Base-by-base conservation (phyloP, 1,140 invertebrate genomes). In the Polypedilum pembai region DNA sequence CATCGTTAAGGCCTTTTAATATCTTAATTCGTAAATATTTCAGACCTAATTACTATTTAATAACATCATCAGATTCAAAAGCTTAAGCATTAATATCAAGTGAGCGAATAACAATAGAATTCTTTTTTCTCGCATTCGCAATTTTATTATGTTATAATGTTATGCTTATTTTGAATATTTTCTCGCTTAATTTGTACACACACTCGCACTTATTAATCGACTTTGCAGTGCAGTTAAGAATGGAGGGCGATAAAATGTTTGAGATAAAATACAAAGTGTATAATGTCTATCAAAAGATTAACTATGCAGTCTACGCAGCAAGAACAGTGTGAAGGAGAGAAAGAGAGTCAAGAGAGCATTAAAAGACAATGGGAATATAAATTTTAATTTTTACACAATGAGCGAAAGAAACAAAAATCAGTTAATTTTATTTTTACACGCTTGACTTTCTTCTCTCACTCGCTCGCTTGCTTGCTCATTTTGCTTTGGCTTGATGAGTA, bases 11-110 rank as follows among this genome's bases (percentile, higher is more conserved):
- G 17, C 20, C 24, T 21, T 69, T 20, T 69, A 69, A 69, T 69
- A 69, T 69, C 65, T 69, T 18, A 69, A 69, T 69, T 69, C 20
- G 8, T 69, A 69, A 18, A 69, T 21, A 69, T 69, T 69, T 69
- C 65, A 69, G 24, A 69, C 17, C 65, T 69, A 69, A 69, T 69
- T 69, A 69, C 65, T 69, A 21, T 69, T 69, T 69, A 69, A 69
- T 69, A 69, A 69, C 65, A 69, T 69, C 65, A 69, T 69, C 65
- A 69, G 65, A 69, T 69, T 69, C 65, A 69, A 8, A 69, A 69
- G 12, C 45, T 56, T 15, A n/a, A 12, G 45, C 45, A 56, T 56
- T 12, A 56, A 56, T n/a, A n/a, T 12, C 45, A 56, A n/a, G 45
- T 12, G 3, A 56, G 45, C 12, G 12, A 56, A 56, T 56, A 56